Evolutionary conservation across 1,140 invertebrate species (phyloP), one percentile per base, ranked within the genome.

Genomic region (Asbolus verrucosus): DNA sequence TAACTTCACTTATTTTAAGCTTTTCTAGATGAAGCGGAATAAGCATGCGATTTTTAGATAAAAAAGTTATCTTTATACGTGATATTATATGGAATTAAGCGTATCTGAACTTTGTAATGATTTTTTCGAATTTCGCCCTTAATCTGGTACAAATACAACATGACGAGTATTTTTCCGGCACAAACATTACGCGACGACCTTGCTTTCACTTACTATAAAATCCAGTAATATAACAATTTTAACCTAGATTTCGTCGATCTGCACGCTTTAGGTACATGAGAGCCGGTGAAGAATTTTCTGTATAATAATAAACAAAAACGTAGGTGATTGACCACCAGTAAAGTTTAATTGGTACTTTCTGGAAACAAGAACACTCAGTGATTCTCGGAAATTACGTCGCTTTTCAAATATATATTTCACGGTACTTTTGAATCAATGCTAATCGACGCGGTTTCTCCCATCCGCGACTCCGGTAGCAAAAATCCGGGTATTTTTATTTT

Each of bases 181-280:
- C 61, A 63, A 63, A 63, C 39, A 38, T 63, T 41, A 63, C 61
- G 61, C 41, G 61, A 63, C 61, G 61, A 63, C 61, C 61, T 63
- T 63, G 61, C 61, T 63, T 63, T 63, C 61, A 63, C 61, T n/a
- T 62, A 18, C 36, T 38, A 41, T 13, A 41, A 33, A 41, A 41
- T 39, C 59, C 36, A 24, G 61, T 63, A 41, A 63, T 63, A 63
- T 39, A 63, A 63, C 61, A 63, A 62, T 62, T 62, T 62, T 39
- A 62, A 63, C 61, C 61, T 63, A 63, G 61, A 63, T 63, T 62
- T 39, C 60, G 36, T 19, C 31, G n/a, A 38, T 24, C 8, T 41
- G 13, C 61, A 63, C 24, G 39, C 16, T 41, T 41, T 24, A 27
- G 41, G 18, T 38, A 21, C 24, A 11, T 63, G 60, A 63, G 31